Percentiles rank a stretch among this genome's conserved stretches.
Evolutionary conservation across 2,888 invertebrate genomes (phyloP).

Genomic region (Xanthostigma xanthostigma): DNA sequence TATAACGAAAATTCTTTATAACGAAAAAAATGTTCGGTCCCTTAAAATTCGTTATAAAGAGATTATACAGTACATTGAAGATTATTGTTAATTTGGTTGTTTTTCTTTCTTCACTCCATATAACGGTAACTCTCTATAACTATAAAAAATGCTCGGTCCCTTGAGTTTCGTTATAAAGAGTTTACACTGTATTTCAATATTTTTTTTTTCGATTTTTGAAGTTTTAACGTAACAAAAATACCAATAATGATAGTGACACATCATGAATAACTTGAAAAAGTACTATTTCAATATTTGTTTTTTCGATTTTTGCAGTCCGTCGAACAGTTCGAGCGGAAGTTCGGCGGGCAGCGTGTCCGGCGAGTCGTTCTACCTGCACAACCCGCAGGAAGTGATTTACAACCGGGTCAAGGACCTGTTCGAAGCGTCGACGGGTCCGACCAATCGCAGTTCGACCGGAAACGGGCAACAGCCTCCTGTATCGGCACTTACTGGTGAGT

Average conservation of each 20-base stretch:
- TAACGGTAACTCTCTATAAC: too few species aligned
- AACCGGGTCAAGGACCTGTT: constrained; percentile 75
- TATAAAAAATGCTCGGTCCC: too few species aligned
- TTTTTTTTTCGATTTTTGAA: too few species aligned
- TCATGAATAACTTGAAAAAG: background rate
- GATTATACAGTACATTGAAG: too few species aligned
- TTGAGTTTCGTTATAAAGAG: too few species aligned
- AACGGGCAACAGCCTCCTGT: constrained; percentile 24
- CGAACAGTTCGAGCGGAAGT: constrained; percentile 27
- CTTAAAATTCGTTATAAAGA: too few species aligned
- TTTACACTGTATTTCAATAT: too few species aligned
- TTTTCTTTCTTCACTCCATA: too few species aligned
- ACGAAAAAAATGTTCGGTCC: too few species aligned
- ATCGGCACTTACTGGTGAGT: constrained; percentile 30
- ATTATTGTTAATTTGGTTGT: too few species aligned
- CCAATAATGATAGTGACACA: background rate
- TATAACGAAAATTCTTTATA: too few species aligned
- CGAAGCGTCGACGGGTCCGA: constrained; percentile 34
- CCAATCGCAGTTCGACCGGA: constrained; percentile 11
- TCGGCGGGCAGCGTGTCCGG: constrained; percentile 37
- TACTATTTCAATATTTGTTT: background rate
- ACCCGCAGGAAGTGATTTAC: constrained; percentile 64
- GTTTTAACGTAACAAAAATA: background rate
- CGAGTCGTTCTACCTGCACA: constrained; percentile 76
- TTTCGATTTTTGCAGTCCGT: constrained; percentile 18